phyloP scores from a whole-genome alignment of 2,113 vertebrate species.

The Entosphenus tridentatus region DNA sequence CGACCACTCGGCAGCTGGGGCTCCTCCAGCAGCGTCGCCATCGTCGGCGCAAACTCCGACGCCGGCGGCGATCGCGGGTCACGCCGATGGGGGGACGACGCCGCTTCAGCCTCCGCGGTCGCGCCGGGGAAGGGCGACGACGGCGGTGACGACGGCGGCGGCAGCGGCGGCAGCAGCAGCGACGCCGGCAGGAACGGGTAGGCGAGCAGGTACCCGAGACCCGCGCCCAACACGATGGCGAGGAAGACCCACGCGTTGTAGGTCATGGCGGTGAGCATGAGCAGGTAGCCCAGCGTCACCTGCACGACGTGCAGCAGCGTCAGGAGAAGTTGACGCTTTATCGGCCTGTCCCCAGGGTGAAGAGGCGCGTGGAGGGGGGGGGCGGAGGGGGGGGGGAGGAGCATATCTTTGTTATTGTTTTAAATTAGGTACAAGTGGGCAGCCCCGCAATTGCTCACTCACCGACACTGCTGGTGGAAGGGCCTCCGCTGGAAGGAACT shows the following conservation, averaged over 20 bases:
- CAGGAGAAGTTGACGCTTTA: constrained; percentile 31
- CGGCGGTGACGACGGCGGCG: background rate
- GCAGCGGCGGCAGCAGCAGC: background rate
- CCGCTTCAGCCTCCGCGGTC: too few species aligned
- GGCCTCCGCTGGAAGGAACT: too few species aligned
- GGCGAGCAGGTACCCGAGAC: constrained; percentile 48
- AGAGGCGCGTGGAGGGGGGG: background rate
- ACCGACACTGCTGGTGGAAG: background rate
- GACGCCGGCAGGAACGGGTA: constrained; percentile 35
- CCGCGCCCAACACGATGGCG: constrained; percentile 37
- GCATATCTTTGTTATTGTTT: background rate
- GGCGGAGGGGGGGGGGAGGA: too few species aligned
- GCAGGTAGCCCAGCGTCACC: constrained; percentile 57
- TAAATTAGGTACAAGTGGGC: background rate
- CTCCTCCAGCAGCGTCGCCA: too few species aligned
- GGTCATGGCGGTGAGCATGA: constrained; percentile 87
- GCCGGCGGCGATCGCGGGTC: too few species aligned
- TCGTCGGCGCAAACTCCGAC: too few species aligned
- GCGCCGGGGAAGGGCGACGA: too few species aligned
- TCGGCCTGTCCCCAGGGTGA: constrained; percentile 21
- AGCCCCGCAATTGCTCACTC: background rate
- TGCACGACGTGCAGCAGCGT: constrained; percentile 44
- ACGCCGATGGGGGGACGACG: too few species aligned
- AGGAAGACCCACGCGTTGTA: constrained; percentile 88
- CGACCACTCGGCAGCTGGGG: too few species aligned